These are phyloP conservation scores for Oncorhynchus masou DNA, from an alignment of 2,113 vertebrate species.

Conservation along the genomic window DNA sequence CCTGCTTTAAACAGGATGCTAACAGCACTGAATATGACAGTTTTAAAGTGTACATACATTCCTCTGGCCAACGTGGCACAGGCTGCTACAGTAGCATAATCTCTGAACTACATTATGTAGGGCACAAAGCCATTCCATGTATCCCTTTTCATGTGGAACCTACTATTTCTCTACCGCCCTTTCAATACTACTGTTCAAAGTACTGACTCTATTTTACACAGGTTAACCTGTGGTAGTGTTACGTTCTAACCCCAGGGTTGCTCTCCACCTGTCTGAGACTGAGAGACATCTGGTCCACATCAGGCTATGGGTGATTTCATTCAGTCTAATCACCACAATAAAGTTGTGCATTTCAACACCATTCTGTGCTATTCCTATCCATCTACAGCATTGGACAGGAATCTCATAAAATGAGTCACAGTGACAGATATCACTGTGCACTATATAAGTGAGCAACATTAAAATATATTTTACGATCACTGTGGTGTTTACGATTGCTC, in stretches of 20 bases:
- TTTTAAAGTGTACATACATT: slow-evolving; percentile 32
- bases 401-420: not conserved
- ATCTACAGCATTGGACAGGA: slow-evolving; percentile 49
- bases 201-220: not conserved
- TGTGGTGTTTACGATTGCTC: not conserved
- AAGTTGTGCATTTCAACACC: slow-evolving; percentile 47
- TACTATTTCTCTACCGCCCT: not conserved
- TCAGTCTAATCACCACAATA: slow-evolving; percentile 46
- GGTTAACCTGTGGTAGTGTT: not conserved
- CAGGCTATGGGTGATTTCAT: not conserved
- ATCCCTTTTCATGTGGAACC: not conserved
- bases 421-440: not conserved
- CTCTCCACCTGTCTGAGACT: slow-evolving; percentile 4
- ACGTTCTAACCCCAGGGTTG: not conserved
- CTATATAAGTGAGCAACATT: not conserved
- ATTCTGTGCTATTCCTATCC: slow-evolving; percentile 48
- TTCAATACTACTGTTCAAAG: not conserved
- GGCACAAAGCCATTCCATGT: not conserved
- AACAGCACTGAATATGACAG: slow-evolving; percentile 35
- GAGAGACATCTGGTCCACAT: slow-evolving; percentile 18
- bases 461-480: not conserved
- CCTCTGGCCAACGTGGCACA: slow-evolving; percentile 14
- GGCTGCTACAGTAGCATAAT: too few relatives aligned
- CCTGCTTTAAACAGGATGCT: slow-evolving; percentile 48
- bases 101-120: not conserved